Conservation (phyloP, 2,888 invertebrate genomes). For the Andrena flavipes region DNA sequence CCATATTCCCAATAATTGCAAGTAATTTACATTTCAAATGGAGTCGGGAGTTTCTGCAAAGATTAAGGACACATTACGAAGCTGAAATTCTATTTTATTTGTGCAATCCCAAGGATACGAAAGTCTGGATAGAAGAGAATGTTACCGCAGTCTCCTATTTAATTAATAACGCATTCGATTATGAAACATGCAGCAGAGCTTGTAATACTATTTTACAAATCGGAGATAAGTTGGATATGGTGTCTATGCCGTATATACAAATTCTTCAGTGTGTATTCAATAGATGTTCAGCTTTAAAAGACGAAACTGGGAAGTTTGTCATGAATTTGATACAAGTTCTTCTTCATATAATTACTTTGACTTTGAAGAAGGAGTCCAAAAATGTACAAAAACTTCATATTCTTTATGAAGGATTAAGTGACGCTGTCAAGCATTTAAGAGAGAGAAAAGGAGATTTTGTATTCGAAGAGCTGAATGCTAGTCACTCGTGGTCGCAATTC, state of each 20-base stretch:
- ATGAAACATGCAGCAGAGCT: conserved; percentile 67
- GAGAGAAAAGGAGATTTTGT: conserved; percentile 50
- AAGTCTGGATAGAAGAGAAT: conserved; percentile 84
- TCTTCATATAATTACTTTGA: conserved; percentile 76
- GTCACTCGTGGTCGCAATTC: conserved; percentile 81
- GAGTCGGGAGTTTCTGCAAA: conserved; percentile 85
- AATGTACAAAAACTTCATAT: conserved; percentile 75
- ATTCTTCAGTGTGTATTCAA: conserved; percentile 76
- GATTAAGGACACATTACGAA: conserved; percentile 87
- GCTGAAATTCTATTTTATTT: conserved; percentile 87
- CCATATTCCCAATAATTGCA: conserved; percentile 87
- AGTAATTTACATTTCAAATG: conserved; percentile 84
- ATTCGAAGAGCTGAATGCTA: conserved; percentile 76
- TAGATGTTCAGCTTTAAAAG: conserved; percentile 59
- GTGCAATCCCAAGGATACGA: conserved; percentile 64
- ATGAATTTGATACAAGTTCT: conserved; percentile 77
- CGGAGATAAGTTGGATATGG: conserved; percentile 79
- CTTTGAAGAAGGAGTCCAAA: conserved; percentile 79
- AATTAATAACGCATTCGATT: conserved; percentile 83
- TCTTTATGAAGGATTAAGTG: conserved; percentile 70
- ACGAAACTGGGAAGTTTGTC: conserved; percentile 59
- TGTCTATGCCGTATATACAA: conserved; percentile 73
- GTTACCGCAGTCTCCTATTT: conserved; percentile 87
- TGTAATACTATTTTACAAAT: conserved; percentile 76
- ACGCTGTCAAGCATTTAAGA: conserved; percentile 69